Evolutionary conservation across 2,113 vertebrate species (phyloP).

Genomic region (Eidolon helvum): DNA sequence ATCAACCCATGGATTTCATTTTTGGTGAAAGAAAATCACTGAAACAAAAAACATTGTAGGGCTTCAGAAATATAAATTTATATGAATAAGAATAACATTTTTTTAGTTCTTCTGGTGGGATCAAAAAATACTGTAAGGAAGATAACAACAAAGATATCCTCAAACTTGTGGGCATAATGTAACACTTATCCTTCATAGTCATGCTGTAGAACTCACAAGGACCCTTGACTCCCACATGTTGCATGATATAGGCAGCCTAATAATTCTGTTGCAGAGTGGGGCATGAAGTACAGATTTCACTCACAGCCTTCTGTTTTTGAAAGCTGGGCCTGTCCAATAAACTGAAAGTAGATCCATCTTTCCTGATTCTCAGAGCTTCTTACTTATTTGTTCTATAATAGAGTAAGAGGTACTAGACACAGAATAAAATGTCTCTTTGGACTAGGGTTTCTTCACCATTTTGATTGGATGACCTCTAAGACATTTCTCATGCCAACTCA

Average conservation of each 20-base stretch:
- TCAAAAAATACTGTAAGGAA: neutral
- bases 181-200: neutral
- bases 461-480: neutral
- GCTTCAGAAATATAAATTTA: constrained; percentile 33
- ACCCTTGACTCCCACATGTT: neutral
- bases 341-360: neutral
- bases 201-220: neutral
- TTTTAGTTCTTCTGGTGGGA: neutral
- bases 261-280: neutral
- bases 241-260: neutral
- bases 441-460: neutral
- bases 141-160: neutral
- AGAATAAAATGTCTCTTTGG: neutral
- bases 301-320: neutral
- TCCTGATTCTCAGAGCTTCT: neutral
- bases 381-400: neutral
- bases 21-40: constrained; percentile 33
- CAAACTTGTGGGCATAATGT: neutral
- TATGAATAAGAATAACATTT: constrained; percentile 42
- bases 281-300: neutral
- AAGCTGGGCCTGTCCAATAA: neutral
- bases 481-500: neutral
- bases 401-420: neutral
- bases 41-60: neutral
- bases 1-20: constrained; percentile 49